Base-by-base conservation (phyloP, 2,888 invertebrate species). In the Nudaria mundana region DNA sequence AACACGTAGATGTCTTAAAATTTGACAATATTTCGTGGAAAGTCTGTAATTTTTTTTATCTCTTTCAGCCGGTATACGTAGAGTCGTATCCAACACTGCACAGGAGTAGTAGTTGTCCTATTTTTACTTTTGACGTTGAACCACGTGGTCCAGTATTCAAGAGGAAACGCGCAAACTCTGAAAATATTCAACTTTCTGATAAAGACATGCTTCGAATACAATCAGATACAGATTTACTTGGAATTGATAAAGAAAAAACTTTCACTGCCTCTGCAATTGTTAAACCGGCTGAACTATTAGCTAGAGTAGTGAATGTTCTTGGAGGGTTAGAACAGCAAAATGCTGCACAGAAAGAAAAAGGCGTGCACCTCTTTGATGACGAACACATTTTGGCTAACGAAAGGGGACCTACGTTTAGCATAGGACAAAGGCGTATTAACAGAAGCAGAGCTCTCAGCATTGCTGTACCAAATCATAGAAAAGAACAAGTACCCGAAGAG, bases 191-290 rank as follows among this genome's bases (percentile, higher is more conserved):
- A 58, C 56, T 85, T 13, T 71, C 77, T 8, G 72, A 76, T n/a
- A 80, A 71, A 63, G 86, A 87, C 32, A 83, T 89, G 75, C 76
- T 93, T 3, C 90, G 94, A 39, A 92, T 93, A 34, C 92, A 93
- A 50, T 96, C 95, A 0, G 96, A 96, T 57, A 93, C 94, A 0
- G 95, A 96, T 74, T 83, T 96, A 29, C 90, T 92, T 43, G 91
- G 92, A 26, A 95, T 96, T 50, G 95, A 96, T 71, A 93, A 93
- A 62, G 93, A 93, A 53, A 93, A 92, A 47, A 95, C 96, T 0
- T 94, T 94, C 66, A 92, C 92, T 12, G 91, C 92, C 1, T 91
- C 92, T 46, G 93, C 93, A 6, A 91, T 94, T 51, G 91, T 95
- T 0, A 93, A 94, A 62, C 94, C 95, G 5, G 93, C 93, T 4